These are phyloP conservation scores for Adoxophyes honmai DNA, from an alignment of 1,140 invertebrate species.

Conservation along the genomic window DNA sequence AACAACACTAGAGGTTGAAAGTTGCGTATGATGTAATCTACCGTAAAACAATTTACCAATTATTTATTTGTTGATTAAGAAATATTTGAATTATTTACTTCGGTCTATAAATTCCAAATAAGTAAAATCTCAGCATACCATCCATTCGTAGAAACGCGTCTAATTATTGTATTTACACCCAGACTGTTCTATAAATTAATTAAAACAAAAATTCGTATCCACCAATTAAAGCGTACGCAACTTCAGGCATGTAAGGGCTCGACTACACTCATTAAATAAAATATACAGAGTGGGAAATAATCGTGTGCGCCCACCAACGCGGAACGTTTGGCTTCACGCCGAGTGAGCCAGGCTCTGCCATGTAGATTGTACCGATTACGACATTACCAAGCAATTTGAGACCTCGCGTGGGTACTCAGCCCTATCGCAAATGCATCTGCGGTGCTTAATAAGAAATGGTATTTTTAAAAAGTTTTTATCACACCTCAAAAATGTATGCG, in stretches of 20 bases:
- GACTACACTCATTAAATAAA: slow-evolving; percentile 39
- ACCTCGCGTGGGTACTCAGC: slow-evolving; percentile 29
- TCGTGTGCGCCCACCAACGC: slow-evolving; percentile 44
- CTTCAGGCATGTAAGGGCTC: slow-evolving; percentile 37
- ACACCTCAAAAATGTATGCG: not conserved
- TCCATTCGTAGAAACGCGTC: too few species aligned
- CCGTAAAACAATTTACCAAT: too few species aligned
- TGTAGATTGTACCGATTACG: slow-evolving; percentile 55
- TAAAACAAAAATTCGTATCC: slow-evolving; percentile 17
- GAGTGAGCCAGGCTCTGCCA: slow-evolving; percentile 38
- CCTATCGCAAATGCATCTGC: slow-evolving; percentile 38
- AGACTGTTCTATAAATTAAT: not conserved
- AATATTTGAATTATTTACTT: too few species aligned
- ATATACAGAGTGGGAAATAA: slow-evolving; percentile 57
- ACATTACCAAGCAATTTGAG: slow-evolving; percentile 45
- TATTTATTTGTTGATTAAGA: too few species aligned
- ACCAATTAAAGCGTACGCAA: slow-evolving; percentile 35
- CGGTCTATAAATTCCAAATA: too few species aligned
- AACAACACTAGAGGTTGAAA: too few species aligned
- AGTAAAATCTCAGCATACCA: too few species aligned
- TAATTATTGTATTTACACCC: too few species aligned
- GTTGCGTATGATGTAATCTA: too few species aligned
- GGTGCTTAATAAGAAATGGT: not conserved
- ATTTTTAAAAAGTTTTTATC: not conserved
- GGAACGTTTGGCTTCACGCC: slow-evolving; percentile 59